Percentiles rank a stretch among this genome's conserved stretches.
Evolutionary conservation across 2,888 invertebrate species (phyloP).

Genomic region (Chrysolina haemoptera): DNA sequence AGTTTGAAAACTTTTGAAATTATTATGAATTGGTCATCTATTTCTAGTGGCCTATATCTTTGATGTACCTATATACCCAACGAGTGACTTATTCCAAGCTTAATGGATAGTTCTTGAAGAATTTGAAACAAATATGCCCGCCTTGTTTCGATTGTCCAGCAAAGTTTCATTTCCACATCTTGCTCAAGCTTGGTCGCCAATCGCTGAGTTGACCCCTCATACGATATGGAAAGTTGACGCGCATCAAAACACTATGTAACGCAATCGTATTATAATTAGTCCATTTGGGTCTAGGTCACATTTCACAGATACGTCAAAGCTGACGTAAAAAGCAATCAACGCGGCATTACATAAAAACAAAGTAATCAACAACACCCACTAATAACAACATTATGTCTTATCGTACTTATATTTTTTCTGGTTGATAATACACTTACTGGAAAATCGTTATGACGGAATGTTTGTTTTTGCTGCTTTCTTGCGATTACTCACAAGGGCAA

Average conservation of each 20-base stretch:
- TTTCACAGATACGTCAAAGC: conserved; percentile 43
- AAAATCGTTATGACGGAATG: conserved; percentile 20
- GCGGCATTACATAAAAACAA: conserved; percentile 40
- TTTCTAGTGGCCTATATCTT: too few relatives aligned
- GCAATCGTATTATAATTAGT: background rate
- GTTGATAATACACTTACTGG: conserved; percentile 37
- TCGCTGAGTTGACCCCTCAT: too few relatives aligned
- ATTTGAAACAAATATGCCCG: too few relatives aligned
- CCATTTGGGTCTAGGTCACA: conserved; percentile 47
- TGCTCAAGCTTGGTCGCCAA: too few relatives aligned
- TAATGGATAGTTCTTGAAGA: too few relatives aligned
- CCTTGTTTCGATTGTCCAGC: too few relatives aligned
- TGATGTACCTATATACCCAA: too few relatives aligned
- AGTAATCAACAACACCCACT: conserved; percentile 49
- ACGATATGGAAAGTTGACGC: too few relatives aligned
- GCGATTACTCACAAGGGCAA: background rate
- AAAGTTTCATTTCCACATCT: too few relatives aligned
- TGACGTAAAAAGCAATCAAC: conserved; percentile 45
- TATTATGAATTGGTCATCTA: too few relatives aligned
- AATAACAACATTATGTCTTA: conserved; percentile 45
- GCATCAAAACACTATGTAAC: background rate
- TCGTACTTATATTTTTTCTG: conserved; percentile 36
- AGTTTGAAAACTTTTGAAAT: too few relatives aligned
- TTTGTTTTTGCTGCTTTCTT: background rate
- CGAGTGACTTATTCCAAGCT: too few relatives aligned